A percentile compares a stretch with the other conserved stretches of the same genome.
Conservation (phyloP, 2,888 invertebrate genomes). For the Philereme transversata region DNA sequence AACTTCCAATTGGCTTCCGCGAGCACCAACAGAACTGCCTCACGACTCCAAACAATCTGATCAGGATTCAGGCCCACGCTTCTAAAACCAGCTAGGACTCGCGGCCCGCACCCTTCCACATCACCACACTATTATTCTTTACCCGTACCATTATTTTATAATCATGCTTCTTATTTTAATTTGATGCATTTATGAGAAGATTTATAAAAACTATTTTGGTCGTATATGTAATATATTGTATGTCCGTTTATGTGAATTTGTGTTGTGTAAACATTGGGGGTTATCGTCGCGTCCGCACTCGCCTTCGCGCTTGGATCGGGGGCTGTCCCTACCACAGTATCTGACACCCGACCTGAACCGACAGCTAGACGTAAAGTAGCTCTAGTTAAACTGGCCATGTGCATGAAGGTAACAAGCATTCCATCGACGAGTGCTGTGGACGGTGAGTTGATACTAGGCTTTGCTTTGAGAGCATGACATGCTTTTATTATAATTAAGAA, state of each 20-base stretch:
- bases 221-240: constrained; percentile 71
- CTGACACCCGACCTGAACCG: constrained; percentile 66
- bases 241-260: constrained; percentile 84
- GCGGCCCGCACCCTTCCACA: constrained; percentile 71
- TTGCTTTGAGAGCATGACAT: constrained; percentile 54
- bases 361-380: constrained; percentile 73
- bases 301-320: constrained; percentile 73
- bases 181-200: constrained; percentile 64
- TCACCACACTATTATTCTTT: constrained; percentile 56
- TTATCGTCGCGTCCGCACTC: constrained; percentile 78
- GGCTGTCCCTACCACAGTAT: constrained; percentile 68
- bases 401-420: constrained; percentile 82
- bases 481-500: constrained; percentile 28
- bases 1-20: constrained; percentile 35
- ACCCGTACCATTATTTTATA: constrained; percentile 53
- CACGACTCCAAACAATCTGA: constrained; percentile 30
- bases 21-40: constrained; percentile 30
- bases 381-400: constrained; percentile 72
- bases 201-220: constrained; percentile 82
- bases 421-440: constrained; percentile 74
- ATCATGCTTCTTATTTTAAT: constrained; percentile 72
- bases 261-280: constrained; percentile 77
- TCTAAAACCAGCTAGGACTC: constrained; percentile 41
- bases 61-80: constrained; percentile 38
- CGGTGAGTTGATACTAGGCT: constrained; percentile 74